Evolutionary conservation across 92 coral and sea anemone genomes (phyloP), one percentile per base, ranked within the genome.

Genomic region (Siderastrea radians): DNA sequence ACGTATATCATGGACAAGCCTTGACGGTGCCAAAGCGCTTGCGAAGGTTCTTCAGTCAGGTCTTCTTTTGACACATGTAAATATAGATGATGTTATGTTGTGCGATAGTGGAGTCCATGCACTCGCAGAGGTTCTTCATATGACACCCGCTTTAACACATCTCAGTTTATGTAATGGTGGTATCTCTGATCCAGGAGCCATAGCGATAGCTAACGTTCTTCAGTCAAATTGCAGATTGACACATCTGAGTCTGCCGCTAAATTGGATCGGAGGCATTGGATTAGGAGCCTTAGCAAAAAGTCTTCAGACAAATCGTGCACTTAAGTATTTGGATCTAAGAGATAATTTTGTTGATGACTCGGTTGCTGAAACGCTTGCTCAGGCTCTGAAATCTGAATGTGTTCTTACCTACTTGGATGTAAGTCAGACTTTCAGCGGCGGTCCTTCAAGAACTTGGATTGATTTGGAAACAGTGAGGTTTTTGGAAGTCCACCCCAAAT

Each of bases 181-280:
- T 3, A 44, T 75, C 49, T 1, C 0, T 54, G 65, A 75, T 75
- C 3, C 2, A 7, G 79, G 49, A 43, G 63, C 79, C 49, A 55
- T 10, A 53, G 65, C 2, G 5, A 45, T 75, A 11, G 79, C n/a
- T 7, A 6, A 3, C 3, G 79, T 49, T 75, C 79, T 75, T 38
- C 50, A 1, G 54, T 75, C n/a, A 38, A 75, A 75, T 75, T 55
- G 63, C 64, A 54, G 63, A 7, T 75, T 75, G 38, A 75, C 79
- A 10, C 84, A 75, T 75, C 58, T 75, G 6, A 26, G 10, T 55
- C 49, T 75, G 14, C 7, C 63, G 14, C 19, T 4, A 10, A 75
- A 75, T 9, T 12, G 9, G 48, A 75, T 75, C 26, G 1, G 0
- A 12, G 63, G 43, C 38, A 7, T 52, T 52, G 79, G 79, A 75